Evolutionary conservation across 2,888 invertebrate genomes (phyloP).

Genomic region (Steinernema hermaphroditum): DNA sequence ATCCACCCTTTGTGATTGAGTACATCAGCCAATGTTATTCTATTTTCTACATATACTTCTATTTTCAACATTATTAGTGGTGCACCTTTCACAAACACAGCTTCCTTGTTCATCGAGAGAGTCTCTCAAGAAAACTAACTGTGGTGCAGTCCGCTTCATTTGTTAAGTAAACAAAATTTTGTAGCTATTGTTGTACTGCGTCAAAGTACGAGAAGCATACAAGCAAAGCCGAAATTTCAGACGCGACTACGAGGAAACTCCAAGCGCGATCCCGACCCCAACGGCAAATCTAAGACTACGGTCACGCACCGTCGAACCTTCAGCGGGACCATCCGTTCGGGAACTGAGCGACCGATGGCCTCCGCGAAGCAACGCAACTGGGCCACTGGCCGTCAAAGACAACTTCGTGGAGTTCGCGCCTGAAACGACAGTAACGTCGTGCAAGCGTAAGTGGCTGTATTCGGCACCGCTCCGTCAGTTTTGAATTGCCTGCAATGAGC

Average conservation of each 20-base stretch:
- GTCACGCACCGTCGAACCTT: constrained; percentile 14
- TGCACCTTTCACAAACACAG: too few relatives aligned
- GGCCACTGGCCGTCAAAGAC: constrained; percentile 10
- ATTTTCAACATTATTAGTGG: too few relatives aligned
- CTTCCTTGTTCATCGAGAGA: too few relatives aligned
- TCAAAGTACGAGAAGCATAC: too few relatives aligned
- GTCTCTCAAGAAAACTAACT: too few relatives aligned
- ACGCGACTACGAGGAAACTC: constrained; percentile 10
- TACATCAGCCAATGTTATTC: too few relatives aligned
- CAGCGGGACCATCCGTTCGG: neutral
- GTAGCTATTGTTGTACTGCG: too few relatives aligned
- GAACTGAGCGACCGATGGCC: constrained; percentile 20
- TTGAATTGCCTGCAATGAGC: constrained; percentile 20
- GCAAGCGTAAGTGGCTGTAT: constrained; percentile 27
- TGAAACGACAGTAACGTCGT: constrained; percentile 21
- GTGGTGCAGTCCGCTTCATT: too few relatives aligned
- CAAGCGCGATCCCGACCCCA: constrained; percentile 16
- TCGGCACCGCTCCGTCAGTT: neutral
- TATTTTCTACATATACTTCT: too few relatives aligned
- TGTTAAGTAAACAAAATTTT: too few relatives aligned
- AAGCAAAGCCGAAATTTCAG: too few relatives aligned
- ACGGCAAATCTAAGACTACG: neutral
- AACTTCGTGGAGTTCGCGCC: constrained; percentile 9
- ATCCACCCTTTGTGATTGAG: too few relatives aligned
- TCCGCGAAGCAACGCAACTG: constrained; percentile 21